phyloP scores from a whole-genome alignment of 2,113 vertebrate genomes.

The Chloroceryle aenea region DNA sequence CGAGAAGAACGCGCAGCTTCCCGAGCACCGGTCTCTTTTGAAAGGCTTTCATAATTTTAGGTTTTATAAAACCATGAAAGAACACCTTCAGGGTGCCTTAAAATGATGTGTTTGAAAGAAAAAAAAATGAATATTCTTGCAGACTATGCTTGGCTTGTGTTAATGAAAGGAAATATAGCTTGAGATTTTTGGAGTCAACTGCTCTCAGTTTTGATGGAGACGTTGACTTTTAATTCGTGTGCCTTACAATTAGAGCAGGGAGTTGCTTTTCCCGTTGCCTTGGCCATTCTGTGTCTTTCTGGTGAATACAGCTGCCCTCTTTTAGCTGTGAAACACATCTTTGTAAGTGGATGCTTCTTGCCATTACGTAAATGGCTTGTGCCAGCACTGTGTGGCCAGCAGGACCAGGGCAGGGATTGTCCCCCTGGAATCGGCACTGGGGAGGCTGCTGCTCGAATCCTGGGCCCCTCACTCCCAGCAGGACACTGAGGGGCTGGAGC shows the following conservation, averaged over 20 bases:
- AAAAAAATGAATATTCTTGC: slow-evolving; percentile 54
- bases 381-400: no score
- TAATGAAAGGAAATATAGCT: slow-evolving; percentile 66
- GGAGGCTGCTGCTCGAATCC: no score
- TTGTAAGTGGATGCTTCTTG: background rate
- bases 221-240: background rate
- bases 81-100: slow-evolving; percentile 56
- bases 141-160: slow-evolving; percentile 37
- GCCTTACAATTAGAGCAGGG: background rate
- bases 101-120: slow-evolving; percentile 69
- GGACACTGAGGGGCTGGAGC: no score
- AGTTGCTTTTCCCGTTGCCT: background rate
- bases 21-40: slow-evolving; percentile 66
- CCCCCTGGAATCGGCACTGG: no score
- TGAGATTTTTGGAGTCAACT: slow-evolving; percentile 20
- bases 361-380: no score
- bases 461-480: no score
- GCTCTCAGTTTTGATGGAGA: slow-evolving; percentile 24
- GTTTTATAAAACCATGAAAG: slow-evolving; percentile 74
- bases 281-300: background rate
- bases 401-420: no score
- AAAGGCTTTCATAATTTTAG: slow-evolving; percentile 69
- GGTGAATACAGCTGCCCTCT: background rate
- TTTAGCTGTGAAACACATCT: background rate
- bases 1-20: slow-evolving; percentile 32